A percentile compares a stretch with the other conserved stretches of the same genome.
Evolutionary conservation across 2,797 vertebrate species (phyloP).

Genomic region (Austrolebias charrua): DNA sequence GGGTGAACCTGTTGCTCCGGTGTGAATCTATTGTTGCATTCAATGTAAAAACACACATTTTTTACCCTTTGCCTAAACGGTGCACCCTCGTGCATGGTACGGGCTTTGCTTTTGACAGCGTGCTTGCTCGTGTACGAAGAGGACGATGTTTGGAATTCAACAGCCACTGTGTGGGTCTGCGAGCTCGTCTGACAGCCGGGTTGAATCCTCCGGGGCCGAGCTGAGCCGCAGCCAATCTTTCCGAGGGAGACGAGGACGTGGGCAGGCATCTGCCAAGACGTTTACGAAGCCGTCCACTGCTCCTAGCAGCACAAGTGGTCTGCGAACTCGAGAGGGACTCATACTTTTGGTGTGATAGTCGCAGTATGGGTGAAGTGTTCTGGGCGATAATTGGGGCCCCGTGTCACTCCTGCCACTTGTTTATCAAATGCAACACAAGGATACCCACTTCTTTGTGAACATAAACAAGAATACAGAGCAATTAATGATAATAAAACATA

Average conservation of each 20-base stretch:
- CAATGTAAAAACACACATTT: conserved; percentile 24
- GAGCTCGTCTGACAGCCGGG: conserved; percentile 49
- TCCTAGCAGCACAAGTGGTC: conserved; percentile 65
- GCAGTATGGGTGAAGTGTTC: conserved; percentile 45
- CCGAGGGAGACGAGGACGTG: conserved; percentile 41
- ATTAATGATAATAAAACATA: not conserved
- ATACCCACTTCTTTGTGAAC: not conserved
- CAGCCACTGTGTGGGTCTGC: conserved; percentile 20
- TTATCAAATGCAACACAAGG: conserved; percentile 3
- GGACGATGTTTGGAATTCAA: conserved; percentile 26
- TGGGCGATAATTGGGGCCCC: conserved; percentile 58
- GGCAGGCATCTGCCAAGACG: conserved; percentile 61
- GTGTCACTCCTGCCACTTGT: conserved; percentile 26
- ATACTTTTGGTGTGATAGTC: conserved; percentile 47
- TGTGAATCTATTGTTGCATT: conserved; percentile 14
- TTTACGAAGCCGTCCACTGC: conserved; percentile 52
- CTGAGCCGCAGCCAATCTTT: conserved; percentile 53
- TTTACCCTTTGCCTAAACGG: conserved; percentile 46
- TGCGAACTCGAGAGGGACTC: conserved; percentile 58
- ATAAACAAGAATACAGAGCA: not conserved
- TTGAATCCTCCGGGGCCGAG: conserved; percentile 48
- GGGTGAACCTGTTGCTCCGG: conserved; percentile 45
- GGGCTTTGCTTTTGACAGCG: conserved; percentile 21
- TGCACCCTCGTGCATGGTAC: conserved; percentile 29
- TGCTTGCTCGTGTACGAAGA: not conserved